Base-by-base conservation (phyloP, 2,113 vertebrate genomes). In the Baryphthengus martii region DNA sequence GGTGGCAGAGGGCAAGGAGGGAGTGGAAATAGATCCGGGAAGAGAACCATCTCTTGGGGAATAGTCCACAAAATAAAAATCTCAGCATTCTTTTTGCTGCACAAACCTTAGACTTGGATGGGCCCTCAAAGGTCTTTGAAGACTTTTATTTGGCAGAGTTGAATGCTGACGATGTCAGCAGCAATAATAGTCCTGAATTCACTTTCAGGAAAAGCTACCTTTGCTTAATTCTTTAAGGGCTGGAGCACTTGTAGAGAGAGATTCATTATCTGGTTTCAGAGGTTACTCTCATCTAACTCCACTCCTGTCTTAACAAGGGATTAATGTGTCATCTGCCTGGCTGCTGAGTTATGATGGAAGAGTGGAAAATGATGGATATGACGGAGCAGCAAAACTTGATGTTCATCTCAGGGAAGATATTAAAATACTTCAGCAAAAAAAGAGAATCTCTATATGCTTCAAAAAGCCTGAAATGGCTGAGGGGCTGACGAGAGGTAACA, bases 401-500 rank as follows among this genome's bases (percentile, higher is more conserved):
- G 84, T 84, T 86, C 70, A 53, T 83, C 74, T 84, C 83, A 29
- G 5, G 25, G 85, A 79, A 91, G 73, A 67, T 89, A 62, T 82
- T 93, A 85, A 90, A 92, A 91, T 86, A 72, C 68, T 82, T 89
- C 61, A 31, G 42, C 76, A 87, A n/a, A 81, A 87, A 88, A 83
- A 83, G 71, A 77, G 71, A 77, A 79, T 75, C 20, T 24, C 62
- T 78, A 11, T 89, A 8, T 19, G 59, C 88, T 81, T 96, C 85
- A 61, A 81, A 96, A 96, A 97, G 33, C 61, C 39, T 81, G 50
- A 35, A 71, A 79, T 77, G 24, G 59, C 90, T 65, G 67, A 74
- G 75, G 7, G 3, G 88, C 83, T 61, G 91, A 65, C n/a, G 62
- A 85, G 85, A 90, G 59, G 59, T 79, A 94, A 93, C 65, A 53